Percentiles rank a stretch among this genome's conserved stretches.
phyloP scores from a whole-genome alignment of 1,140 invertebrate genomes.

The Babylonia areolata region DNA sequence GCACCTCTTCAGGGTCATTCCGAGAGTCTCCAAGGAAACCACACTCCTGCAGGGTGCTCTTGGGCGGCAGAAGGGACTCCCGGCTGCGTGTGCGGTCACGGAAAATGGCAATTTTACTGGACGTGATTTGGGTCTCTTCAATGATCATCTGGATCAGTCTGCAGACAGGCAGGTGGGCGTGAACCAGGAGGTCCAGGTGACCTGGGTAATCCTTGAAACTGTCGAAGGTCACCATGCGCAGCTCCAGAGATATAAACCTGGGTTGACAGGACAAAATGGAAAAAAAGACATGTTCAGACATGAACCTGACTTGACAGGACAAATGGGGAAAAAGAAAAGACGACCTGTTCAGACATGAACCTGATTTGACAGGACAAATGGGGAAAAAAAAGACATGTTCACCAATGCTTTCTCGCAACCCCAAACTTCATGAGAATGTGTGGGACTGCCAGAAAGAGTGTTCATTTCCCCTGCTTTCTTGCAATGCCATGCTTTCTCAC shows the following conservation, averaged over 20 bases:
- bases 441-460: too few relatives aligned
- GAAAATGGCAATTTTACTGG: conserved; percentile 70
- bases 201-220: conserved; percentile 59
- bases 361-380: too few relatives aligned
- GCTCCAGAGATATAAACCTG: conserved; percentile 64
- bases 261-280: neutral
- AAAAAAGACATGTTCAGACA: too few relatives aligned
- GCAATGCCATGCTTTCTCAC: too few relatives aligned
- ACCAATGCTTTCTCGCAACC: too few relatives aligned
- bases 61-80: conserved; percentile 60
- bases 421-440: too few relatives aligned
- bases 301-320: too few relatives aligned
- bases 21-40: conserved; percentile 60
- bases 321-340: too few relatives aligned
- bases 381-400: too few relatives aligned
- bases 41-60: conserved; percentile 64
- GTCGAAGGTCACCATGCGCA: conserved; percentile 69
- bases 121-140: conserved; percentile 61
- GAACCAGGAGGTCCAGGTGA: conserved; percentile 64
- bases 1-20: conserved; percentile 64
- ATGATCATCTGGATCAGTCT: conserved; percentile 65
- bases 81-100: conserved; percentile 59
- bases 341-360: too few relatives aligned
- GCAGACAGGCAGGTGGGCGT: conserved; percentile 63
- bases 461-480: too few relatives aligned